Base-by-base conservation (phyloP, 2,113 vertebrate genomes). In the Nothocercus julius region DNA sequence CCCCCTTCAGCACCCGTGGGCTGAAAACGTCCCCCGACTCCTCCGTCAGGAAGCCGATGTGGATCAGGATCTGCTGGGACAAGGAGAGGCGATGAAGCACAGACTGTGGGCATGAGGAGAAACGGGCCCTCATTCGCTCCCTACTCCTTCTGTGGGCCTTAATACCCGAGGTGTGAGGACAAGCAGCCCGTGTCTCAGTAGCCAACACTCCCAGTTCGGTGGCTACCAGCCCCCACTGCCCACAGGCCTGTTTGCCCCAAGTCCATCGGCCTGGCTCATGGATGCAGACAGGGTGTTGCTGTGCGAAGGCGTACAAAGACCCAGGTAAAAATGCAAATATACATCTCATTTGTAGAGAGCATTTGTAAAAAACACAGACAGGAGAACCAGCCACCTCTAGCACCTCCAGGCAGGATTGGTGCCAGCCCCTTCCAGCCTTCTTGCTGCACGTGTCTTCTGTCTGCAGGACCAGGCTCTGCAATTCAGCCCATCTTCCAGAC, bases 1-100 rank as follows among this genome's bases (percentile, higher is more conserved):
- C 99, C 3, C 99, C 99, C 90, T 99, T 99, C 95, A 99, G 98
- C 89, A 99, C 99, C 87, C 99, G 98, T 0, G 99, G 99, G 77
- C 99, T 99, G 98, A 99, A 99, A 47, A 99, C 99, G 1, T 99
- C 99, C 32, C 99, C 99, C 0, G 99, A 99, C 97, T 99, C 99
- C 97, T 99, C 99, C 0, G 99, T 99, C 97, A 99, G 98, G 96
- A 99, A 99, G 88, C 99, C 99, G 2, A 99, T 98, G 7, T 99
- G 99, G 74, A 99, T 97, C 11, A 99, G 96, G 95, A 99, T 98
- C 99, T 99, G 96, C 47, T 94, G 67, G 68, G 27, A 56, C 21
- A 93, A 64, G 81, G 49, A 91, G 5, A 68, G 18, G 9, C 20
- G 9, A 9, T 97, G 58, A 89, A 82, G 3, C 0, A 49, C 19